phyloP scores from a whole-genome alignment of 2,888 invertebrate genomes.

The Spialia ferax region DNA sequence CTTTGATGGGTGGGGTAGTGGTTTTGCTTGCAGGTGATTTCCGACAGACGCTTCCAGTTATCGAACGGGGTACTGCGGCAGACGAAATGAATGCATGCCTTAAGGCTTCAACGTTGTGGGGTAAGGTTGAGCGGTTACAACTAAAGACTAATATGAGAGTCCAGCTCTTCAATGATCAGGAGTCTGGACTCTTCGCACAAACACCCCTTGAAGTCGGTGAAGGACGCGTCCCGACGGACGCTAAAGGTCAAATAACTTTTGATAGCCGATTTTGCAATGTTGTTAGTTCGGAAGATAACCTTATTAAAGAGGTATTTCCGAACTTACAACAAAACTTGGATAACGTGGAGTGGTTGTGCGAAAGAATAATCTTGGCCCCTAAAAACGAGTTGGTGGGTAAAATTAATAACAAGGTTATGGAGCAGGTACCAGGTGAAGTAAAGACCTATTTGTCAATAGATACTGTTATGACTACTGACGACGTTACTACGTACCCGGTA shows the following conservation, averaged over 20 bases:
- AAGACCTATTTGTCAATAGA: conserved; percentile 46
- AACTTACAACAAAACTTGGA: conserved; percentile 32
- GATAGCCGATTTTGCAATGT: conserved; percentile 45
- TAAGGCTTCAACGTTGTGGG: conserved; percentile 47
- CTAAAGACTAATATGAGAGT: conserved; percentile 50
- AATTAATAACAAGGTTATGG: conserved; percentile 51
- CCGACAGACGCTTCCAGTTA: conserved; percentile 48
- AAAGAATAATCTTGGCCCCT: conserved; percentile 43
- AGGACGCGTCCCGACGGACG: conserved; percentile 46
- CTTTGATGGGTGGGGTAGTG: conserved; percentile 44
- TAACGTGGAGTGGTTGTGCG: conserved; percentile 29
- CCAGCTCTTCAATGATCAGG: conserved; percentile 47
- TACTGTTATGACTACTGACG: conserved; percentile 45
- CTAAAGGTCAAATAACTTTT: conserved; percentile 47
- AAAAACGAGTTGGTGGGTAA: conserved; percentile 50
- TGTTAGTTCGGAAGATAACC: conserved; percentile 38
- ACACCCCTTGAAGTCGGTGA: conserved; percentile 48
- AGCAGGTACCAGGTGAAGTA: conserved; percentile 42
- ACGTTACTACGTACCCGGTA: conserved; percentile 46
- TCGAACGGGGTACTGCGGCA: conserved; percentile 48
- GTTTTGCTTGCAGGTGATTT: conserved; percentile 47
- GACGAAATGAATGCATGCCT: conserved; percentile 51
- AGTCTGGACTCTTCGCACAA: conserved; percentile 47
- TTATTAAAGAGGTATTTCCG: conserved; percentile 39
- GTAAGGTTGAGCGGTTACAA: conserved; percentile 45